Percentiles rank a stretch among this genome's conserved stretches.
Conservation (phyloP, 2,113 vertebrate genomes). For the Pelecanoides urinatrix region DNA sequence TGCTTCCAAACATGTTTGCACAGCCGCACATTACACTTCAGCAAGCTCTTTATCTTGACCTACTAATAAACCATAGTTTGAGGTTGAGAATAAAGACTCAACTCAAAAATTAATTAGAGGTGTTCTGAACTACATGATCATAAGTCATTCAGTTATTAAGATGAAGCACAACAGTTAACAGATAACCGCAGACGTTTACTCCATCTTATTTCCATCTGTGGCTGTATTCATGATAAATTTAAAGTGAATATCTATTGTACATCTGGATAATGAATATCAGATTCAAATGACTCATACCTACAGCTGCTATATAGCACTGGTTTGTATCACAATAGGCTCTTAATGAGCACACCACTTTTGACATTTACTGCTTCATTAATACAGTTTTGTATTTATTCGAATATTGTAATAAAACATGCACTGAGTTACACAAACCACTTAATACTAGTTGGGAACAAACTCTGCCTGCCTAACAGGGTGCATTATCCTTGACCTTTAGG, state of each 20-base stretch:
- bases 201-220: conserved; percentile 47
- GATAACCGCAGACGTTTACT: conserved; percentile 2
- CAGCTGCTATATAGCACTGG: not conserved
- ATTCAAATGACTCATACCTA: not conserved
- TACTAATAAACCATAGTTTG: conserved; percentile 50
- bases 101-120: conserved; percentile 61
- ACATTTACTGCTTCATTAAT: not conserved
- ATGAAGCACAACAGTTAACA: conserved; percentile 19
- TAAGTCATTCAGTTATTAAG: conserved; percentile 49
- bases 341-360: not conserved
- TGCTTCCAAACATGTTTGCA: conserved; percentile 11
- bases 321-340: not conserved
- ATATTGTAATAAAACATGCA: not conserved
- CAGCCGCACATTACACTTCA: not conserved
- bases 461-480: not conserved
- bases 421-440: not conserved
- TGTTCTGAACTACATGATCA: conserved; percentile 51
- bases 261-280: conserved; percentile 12
- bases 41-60: not conserved
- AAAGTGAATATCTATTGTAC: conserved; percentile 20
- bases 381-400: not conserved
- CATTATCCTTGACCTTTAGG: not conserved
- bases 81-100: conserved; percentile 13
- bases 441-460: not conserved
- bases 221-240: conserved; percentile 25